These are phyloP conservation scores for Cantharis lateralis DNA, from an alignment of 2,888 invertebrate species.

Conservation along the genomic window DNA sequence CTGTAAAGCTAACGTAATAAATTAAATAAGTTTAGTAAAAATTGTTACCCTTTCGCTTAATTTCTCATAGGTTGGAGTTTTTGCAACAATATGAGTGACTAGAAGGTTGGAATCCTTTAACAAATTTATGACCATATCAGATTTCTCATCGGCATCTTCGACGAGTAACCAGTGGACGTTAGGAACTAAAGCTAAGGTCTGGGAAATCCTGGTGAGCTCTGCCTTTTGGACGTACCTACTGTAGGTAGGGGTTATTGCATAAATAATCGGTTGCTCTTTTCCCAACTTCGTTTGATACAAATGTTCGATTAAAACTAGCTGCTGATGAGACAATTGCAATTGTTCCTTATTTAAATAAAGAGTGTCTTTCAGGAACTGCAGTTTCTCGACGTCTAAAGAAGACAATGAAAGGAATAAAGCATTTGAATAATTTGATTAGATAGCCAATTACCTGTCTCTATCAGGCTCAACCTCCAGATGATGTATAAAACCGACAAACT, in stretches of 20 bases:
- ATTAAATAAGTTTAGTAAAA: background rate
- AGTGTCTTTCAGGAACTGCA: slow-evolving; percentile 45
- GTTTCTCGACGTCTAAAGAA: slow-evolving; percentile 44
- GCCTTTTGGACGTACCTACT: slow-evolving; percentile 88
- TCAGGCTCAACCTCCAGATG: slow-evolving; percentile 42
- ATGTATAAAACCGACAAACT: slow-evolving; percentile 42
- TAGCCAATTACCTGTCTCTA: slow-evolving; percentile 43
- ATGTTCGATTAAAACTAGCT: slow-evolving; percentile 47
- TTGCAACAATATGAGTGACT: slow-evolving; percentile 67
- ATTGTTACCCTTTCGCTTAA: slow-evolving; percentile 61
- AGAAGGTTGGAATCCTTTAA: slow-evolving; percentile 64
- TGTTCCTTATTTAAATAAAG: slow-evolving; percentile 48
- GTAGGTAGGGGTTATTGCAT: slow-evolving; percentile 92
- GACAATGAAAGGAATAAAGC: background rate
- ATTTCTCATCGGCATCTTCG: slow-evolving; percentile 79
- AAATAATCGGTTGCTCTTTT: slow-evolving; percentile 68
- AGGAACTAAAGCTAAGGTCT: slow-evolving; percentile 83
- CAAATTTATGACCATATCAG: slow-evolving; percentile 74
- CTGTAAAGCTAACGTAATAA: slow-evolving; percentile 35
- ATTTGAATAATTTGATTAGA: background rate
- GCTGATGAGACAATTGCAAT: slow-evolving; percentile 48
- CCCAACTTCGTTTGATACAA: slow-evolving; percentile 40
- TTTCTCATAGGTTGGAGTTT: slow-evolving; percentile 74
- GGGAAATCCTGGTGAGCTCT: slow-evolving; percentile 87
- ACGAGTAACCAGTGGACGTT: slow-evolving; percentile 93